These are phyloP conservation scores for Theristicus caerulescens DNA, from an alignment of 2,113 vertebrate species.

Conservation along the genomic window DNA sequence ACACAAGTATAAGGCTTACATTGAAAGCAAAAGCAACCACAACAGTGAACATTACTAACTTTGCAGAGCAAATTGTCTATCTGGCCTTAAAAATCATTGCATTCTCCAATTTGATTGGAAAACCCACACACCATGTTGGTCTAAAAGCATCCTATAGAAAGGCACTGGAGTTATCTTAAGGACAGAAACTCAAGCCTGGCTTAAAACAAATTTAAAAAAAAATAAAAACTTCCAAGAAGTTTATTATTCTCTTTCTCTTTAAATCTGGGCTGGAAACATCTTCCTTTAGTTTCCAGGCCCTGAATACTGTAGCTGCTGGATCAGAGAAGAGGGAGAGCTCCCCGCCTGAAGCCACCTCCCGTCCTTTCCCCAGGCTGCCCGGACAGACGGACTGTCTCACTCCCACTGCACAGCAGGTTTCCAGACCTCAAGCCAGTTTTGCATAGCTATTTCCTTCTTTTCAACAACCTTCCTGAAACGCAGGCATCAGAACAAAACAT, in stretches of 20 bases:
- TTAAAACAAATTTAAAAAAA: neutral
- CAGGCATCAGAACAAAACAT: neutral
- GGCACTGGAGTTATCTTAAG: neutral
- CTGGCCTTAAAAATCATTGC: neutral
- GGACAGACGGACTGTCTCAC: rapidly evolving
- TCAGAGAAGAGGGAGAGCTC: neutral
- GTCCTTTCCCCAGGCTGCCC: neutral
- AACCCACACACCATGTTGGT: rapidly evolving
- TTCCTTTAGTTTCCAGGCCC: neutral
- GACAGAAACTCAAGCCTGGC: neutral
- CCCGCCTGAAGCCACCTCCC: neutral
- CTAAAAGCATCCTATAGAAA: neutral
- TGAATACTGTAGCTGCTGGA: neutral
- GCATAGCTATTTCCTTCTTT: neutral
- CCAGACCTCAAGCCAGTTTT: neutral
- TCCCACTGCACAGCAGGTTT: neutral
- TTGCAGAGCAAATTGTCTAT: neutral
- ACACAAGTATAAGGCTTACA: rapidly evolving
- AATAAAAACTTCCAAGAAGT: too few relatives aligned
- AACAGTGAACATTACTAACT: rapidly evolving
- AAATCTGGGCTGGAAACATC: neutral
- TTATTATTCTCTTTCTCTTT: neutral
- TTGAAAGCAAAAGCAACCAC: rapidly evolving
- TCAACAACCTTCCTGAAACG: neutral
- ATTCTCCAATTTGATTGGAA: rapidly evolving